Conservation (phyloP, 35 echinoderm and acorn worm genomes). For the Acanthaster planci region DNA sequence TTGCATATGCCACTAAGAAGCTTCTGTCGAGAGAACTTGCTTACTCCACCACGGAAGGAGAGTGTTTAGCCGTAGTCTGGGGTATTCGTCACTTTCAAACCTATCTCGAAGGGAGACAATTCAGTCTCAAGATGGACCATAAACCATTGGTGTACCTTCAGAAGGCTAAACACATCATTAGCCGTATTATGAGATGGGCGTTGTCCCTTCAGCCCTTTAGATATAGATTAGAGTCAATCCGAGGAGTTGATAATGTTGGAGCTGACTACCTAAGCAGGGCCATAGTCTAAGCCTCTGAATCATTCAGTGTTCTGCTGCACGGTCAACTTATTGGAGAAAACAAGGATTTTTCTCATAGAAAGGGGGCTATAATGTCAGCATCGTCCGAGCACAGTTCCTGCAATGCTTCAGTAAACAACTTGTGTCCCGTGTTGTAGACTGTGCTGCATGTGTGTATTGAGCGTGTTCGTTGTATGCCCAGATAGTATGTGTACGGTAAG, state of each 20-base stretch:
- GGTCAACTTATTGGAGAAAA: no score
- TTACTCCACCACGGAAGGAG: conserved; percentile 33
- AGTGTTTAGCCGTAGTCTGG: conserved; percentile 65
- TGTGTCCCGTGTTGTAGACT: no score
- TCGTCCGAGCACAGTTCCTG: no score
- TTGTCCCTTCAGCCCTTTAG: conserved; percentile 49
- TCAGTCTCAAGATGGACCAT: conserved; percentile 51
- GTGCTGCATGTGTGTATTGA: no score
- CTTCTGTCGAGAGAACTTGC: conserved; percentile 12
- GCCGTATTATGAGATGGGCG: conserved; percentile 60
- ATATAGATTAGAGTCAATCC: conserved; percentile 53
- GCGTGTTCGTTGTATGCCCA: no score
- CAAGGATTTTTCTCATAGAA: no score
- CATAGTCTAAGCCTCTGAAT: no score
- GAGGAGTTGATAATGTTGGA: conserved; percentile 58
- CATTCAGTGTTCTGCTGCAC: no score
- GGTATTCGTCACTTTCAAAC: conserved; percentile 48
- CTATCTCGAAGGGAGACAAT: conserved; percentile 46
- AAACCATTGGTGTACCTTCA: conserved; percentile 46
- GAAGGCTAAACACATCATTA: conserved; percentile 35
- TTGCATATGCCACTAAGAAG: conserved; percentile 52
- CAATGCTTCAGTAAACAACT: no score
- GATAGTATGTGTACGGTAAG: no score
- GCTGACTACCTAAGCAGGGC: conserved; percentile 58
- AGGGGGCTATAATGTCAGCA: no score